Evolutionary conservation across 2,888 invertebrate species (phyloP).

Genomic region (Anarsia innoxiella): DNA sequence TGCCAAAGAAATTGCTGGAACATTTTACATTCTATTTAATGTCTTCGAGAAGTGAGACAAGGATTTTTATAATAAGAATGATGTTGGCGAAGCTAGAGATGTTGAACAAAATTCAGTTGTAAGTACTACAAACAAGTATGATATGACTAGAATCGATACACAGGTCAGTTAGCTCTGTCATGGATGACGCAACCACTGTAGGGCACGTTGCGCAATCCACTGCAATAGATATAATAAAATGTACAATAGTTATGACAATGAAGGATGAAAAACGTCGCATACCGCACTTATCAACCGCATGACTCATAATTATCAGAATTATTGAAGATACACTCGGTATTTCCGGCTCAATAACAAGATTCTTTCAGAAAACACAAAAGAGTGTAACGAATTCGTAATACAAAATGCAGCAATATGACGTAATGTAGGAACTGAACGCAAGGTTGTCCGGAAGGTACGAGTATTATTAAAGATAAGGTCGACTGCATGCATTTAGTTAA

Average conservation of each 20-base stretch:
- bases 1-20: no score
- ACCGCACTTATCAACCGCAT: conserved; percentile 10
- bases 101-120: no score
- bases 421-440: conserved; percentile 64
- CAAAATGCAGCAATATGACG: conserved; percentile 59
- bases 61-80: no score
- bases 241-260: neutral
- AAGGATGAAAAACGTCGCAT: no score
- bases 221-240: conserved; percentile 34
- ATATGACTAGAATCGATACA: conserved; percentile 59
- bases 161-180: conserved; percentile 59
- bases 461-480: conserved; percentile 45
- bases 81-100: no score
- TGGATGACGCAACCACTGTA: conserved; percentile 57
- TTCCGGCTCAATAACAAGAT: conserved; percentile 11
- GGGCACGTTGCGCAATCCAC: conserved; percentile 56
- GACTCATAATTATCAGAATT: conserved; percentile 9
- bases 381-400: conserved; percentile 38
- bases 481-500: conserved; percentile 48
- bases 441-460: conserved; percentile 60
- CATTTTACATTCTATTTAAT: no score
- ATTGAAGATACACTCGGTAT: no score
- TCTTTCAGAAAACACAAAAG: conserved; percentile 32
- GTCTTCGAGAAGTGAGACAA: no score
- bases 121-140: no score